Evolutionary conservation across 2,113 vertebrate genomes (phyloP).

Genomic region (Chloropsis cyanopogon): DNA sequence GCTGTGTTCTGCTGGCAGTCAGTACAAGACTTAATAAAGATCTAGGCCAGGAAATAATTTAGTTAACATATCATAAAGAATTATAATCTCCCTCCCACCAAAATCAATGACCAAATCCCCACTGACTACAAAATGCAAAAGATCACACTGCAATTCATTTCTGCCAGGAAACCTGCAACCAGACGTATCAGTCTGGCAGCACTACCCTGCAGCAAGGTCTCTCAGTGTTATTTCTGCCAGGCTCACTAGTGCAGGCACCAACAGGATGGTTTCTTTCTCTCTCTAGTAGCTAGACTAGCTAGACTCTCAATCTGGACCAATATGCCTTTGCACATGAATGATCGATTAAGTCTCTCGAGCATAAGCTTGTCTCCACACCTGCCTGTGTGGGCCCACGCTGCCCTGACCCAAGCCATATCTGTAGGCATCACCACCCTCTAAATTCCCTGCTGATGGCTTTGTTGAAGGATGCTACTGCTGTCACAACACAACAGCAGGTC

Average conservation of each 20-base stretch:
- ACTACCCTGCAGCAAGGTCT: not conserved
- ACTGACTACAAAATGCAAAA: not conserved
- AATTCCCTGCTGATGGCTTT: not conserved
- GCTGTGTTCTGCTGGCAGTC: not conserved
- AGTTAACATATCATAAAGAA: not conserved
- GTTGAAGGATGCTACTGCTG: conserved; percentile 50
- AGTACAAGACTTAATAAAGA: not conserved
- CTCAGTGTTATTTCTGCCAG: not conserved
- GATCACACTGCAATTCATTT: not conserved
- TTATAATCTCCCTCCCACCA: not conserved
- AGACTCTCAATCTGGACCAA: not conserved
- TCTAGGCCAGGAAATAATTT: not conserved
- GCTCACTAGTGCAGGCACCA: not conserved
- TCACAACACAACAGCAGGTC: conserved; percentile 55
- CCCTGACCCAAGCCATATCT: not conserved
- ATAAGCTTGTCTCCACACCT: not conserved
- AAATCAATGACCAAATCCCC: not conserved
- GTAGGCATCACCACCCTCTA: not conserved
- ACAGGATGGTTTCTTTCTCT: not conserved
- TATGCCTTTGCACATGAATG: not conserved
- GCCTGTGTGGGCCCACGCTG: not conserved
- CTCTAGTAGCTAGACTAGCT: not conserved
- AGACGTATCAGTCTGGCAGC: not conserved
- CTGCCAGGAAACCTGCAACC: not conserved
- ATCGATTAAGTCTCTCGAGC: not conserved